phyloP scores from a whole-genome alignment of 2,113 vertebrate genomes.

The Recurvirostra avosetta region DNA sequence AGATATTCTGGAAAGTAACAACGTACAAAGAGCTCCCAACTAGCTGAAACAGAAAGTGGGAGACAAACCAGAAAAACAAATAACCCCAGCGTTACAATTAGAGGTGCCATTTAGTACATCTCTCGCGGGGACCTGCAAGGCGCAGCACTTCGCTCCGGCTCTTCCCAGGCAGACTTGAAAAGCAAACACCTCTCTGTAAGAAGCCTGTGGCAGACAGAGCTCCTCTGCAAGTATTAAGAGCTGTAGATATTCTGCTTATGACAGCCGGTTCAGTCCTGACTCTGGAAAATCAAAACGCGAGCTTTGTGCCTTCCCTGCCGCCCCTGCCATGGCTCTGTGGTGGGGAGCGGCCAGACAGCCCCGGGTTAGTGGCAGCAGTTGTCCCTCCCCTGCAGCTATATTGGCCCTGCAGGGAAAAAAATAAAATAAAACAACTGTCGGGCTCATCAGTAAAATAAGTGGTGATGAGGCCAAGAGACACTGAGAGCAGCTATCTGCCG shows the following conservation, averaged over 20 bases:
- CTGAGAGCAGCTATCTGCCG: background rate
- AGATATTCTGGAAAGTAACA: background rate
- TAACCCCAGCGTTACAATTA: background rate
- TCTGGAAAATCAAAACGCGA: background rate
- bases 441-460: constrained; percentile 31
- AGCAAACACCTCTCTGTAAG: background rate
- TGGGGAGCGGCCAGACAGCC: background rate
- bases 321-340: accelerated
- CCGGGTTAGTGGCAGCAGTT: background rate
- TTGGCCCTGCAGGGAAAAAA: background rate
- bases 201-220: background rate
- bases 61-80: background rate
- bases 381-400: constrained; percentile 1
- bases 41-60: background rate
- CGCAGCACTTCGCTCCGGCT: background rate
- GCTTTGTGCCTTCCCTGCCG: background rate
- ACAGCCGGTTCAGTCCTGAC: background rate
- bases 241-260: background rate
- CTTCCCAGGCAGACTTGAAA: background rate
- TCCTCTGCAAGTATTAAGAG: background rate
- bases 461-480: constrained; percentile 7
- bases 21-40: background rate
- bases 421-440: background rate
- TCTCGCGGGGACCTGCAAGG: background rate
- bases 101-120: background rate